Evolutionary conservation across 1,140 invertebrate species (phyloP).

Genomic region (Anthonomus grandis): DNA sequence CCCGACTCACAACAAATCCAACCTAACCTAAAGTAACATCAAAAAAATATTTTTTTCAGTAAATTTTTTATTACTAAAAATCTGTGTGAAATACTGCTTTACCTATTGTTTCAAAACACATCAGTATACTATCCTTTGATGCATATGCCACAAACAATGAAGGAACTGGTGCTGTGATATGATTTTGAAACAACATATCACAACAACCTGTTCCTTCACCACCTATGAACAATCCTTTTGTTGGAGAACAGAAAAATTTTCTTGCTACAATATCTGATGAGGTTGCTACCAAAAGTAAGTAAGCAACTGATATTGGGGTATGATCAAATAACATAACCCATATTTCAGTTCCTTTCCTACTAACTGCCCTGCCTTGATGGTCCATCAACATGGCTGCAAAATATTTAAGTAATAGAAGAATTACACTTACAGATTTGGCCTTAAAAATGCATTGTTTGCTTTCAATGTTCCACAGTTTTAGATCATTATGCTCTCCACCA

Average conservation of each 20-base stretch:
- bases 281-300: not conserved
- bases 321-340: constrained; percentile 15
- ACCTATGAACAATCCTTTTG: not conserved
- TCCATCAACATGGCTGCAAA: not conserved
- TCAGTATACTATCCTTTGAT: too few species aligned
- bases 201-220: constrained; percentile 19
- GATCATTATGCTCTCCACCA: constrained; percentile 61
- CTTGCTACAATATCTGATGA: too few species aligned
- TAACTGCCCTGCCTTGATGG: not conserved
- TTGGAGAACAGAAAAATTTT: too few species aligned
- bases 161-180: constrained; percentile 22
- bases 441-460: constrained; percentile 55
- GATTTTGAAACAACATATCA: constrained; percentile 14
- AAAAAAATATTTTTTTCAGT: too few species aligned
- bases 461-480: constrained; percentile 71
- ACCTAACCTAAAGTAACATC: too few species aligned
- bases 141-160: not conserved
- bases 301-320: constrained; percentile 19
- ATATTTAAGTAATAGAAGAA: not conserved
- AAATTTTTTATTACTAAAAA: too few species aligned
- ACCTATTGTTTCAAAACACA: too few species aligned
- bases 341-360: constrained; percentile 24
- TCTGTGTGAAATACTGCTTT: too few species aligned
- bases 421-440: constrained; percentile 60
- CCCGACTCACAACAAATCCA: too few species aligned